A percentile compares a stretch with the other conserved stretches of the same genome.
Conservation (phyloP, 2,888 invertebrate species). For the Thera britannica region DNA sequence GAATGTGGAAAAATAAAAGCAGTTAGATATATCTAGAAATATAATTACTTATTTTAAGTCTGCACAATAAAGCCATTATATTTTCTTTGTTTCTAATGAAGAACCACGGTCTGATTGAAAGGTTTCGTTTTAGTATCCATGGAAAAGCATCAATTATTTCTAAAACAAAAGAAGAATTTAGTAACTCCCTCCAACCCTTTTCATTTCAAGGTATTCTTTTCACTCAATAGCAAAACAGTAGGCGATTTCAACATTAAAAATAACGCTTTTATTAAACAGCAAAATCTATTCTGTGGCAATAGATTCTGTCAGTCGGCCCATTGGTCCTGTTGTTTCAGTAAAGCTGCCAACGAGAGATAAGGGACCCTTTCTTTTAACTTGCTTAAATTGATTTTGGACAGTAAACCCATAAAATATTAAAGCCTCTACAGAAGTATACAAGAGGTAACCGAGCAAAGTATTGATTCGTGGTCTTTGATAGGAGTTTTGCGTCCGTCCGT, state of each 20-base stretch:
- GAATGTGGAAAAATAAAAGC: no score
- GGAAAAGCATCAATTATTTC: background rate
- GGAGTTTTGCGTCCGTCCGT: slow-evolving; percentile 40
- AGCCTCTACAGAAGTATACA: slow-evolving; percentile 52
- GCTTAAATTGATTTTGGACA: slow-evolving; percentile 71
- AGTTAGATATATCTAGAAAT: no score
- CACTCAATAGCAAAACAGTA: slow-evolving; percentile 30
- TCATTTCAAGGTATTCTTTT: slow-evolving; percentile 4
- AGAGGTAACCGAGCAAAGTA: slow-evolving; percentile 47
- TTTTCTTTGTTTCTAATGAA: no score
- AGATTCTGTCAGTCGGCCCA: slow-evolving; percentile 40
- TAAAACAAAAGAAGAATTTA: background rate
- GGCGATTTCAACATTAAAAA: slow-evolving; percentile 25
- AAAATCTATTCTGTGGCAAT: slow-evolving; percentile 11
- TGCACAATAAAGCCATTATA: no score
- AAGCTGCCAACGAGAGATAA: slow-evolving; percentile 73
- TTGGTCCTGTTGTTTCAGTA: slow-evolving; percentile 62
- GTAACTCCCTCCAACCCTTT: background rate
- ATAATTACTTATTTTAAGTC: no score
- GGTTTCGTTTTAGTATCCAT: background rate
- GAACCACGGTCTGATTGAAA: background rate
- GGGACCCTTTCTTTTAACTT: slow-evolving; percentile 72
- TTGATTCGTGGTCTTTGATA: slow-evolving; percentile 45
- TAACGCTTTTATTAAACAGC: slow-evolving; percentile 27
- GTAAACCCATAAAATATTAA: slow-evolving; percentile 69